Evolutionary conservation across 2,888 invertebrate genomes (phyloP).

Genomic region (Chydorus sphaericus): DNA sequence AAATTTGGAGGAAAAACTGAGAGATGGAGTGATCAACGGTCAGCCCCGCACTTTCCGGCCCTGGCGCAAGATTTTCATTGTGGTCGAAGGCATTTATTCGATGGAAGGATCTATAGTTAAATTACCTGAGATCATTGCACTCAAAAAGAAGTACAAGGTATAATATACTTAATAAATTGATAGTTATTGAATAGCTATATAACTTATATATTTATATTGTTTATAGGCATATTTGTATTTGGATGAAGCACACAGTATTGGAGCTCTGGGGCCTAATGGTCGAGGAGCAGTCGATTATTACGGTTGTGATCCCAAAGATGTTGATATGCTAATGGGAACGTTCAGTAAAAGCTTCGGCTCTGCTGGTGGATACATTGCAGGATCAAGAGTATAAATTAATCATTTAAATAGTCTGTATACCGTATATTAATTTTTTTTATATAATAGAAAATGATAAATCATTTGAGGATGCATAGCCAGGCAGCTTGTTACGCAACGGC

Average conservation of each 20-base stretch:
- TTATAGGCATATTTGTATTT: constrained; percentile 72
- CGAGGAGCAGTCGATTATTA: constrained; percentile 81
- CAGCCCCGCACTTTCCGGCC: constrained; percentile 57
- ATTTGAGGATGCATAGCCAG: constrained; percentile 62
- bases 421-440: constrained; percentile 11
- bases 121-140: constrained; percentile 67
- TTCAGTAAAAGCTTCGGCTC: constrained; percentile 98
- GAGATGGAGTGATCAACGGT: constrained; percentile 59
- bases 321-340: constrained; percentile 95
- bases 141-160: constrained; percentile 82
- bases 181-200: not conserved
- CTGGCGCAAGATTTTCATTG: constrained; percentile 83
- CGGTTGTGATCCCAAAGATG: constrained; percentile 59
- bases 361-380: constrained; percentile 92
- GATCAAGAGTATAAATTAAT: constrained; percentile 47
- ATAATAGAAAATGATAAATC: constrained; percentile 49
- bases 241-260: constrained; percentile 96
- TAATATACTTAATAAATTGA: not conserved
- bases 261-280: constrained; percentile 78
- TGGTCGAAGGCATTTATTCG: constrained; percentile 93
- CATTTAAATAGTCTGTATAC: not conserved
- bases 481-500: constrained; percentile 71
- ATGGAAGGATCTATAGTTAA: constrained; percentile 96
- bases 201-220: constrained; percentile 14
- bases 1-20: constrained; percentile 63